Percentiles rank a stretch among this genome's conserved stretches.
Evolutionary conservation across 2,888 invertebrate species (phyloP).

Genomic region (Entomobrya proxima): DNA sequence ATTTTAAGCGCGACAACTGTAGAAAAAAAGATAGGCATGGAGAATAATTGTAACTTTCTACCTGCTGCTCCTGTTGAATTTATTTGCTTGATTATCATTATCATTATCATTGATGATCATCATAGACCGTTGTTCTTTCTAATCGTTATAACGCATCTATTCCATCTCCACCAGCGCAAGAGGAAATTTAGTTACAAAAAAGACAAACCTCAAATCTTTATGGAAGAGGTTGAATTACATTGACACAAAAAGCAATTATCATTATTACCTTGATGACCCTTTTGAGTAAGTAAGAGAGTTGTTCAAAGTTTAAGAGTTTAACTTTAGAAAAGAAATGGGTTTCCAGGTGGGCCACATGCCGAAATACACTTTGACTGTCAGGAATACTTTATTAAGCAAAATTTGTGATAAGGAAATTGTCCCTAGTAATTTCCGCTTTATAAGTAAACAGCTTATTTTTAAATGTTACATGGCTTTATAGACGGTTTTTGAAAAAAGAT

Average conservation of each 20-base stretch:
- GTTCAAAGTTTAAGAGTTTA: not conserved
- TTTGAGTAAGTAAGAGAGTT: slow-evolving; percentile 18
- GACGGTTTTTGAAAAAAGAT: too few relatives aligned
- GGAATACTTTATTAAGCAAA: not conserved
- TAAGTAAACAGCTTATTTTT: too few relatives aligned
- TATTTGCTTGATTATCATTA: slow-evolving; percentile 43
- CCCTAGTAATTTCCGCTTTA: too few relatives aligned
- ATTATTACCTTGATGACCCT: slow-evolving; percentile 39
- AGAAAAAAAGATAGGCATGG: too few relatives aligned
- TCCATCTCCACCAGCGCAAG: not conserved
- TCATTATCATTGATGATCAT: not conserved
- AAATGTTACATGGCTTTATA: too few relatives aligned
- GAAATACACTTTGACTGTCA: not conserved
- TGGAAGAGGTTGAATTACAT: slow-evolving; percentile 40
- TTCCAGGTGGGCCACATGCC: slow-evolving; percentile 19
- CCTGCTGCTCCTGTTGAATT: slow-evolving; percentile 48
- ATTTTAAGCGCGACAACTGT: not conserved
- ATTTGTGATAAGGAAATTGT: too few relatives aligned
- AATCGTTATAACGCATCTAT: not conserved
- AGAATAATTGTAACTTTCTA: slow-evolving; percentile 31
- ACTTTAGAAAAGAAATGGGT: not conserved
- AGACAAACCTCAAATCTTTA: not conserved
- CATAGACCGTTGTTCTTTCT: not conserved
- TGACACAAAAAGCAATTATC: slow-evolving; percentile 62
- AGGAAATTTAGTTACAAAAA: slow-evolving; percentile 33